Base-by-base conservation (phyloP, 2,888 invertebrate genomes). In the Diabrotica balteata region DNA sequence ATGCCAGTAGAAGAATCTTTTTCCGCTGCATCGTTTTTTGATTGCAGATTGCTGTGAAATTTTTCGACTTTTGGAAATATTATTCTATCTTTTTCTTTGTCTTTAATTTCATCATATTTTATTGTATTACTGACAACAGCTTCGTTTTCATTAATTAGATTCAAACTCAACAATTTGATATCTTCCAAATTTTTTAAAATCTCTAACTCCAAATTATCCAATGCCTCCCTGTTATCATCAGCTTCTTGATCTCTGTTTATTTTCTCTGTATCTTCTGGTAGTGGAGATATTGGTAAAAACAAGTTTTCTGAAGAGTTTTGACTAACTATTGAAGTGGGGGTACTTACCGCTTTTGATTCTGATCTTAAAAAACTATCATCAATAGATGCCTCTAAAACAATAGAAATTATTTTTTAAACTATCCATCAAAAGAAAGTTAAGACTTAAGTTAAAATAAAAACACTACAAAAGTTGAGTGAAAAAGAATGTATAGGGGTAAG, bases 261-360 rank as follows among this genome's bases (percentile, higher is more conserved):
- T 43, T 61, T 7, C 50, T 52, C 50, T 57, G 49, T 42, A n/a
- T 46, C 63, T 55, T 55, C 60, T 45, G 17, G 50, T 53, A 51
- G 47, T 58, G 60, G n/a, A 55, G 46, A 53, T 60, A 32, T 32
- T 32, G 32, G 32, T 5, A 32, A 32, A 32, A 32, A 42, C 44
- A 57, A 59, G 44, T 65, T 62, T 57, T 64, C 54, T 58, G 63
- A 64, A 45, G 55, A 57, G 17, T 57, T 57, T 7, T 11, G 43
- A 63, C 65, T 75, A 73, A 71, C 73, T 69, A 68, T 73, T 73
- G 67, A 70, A 72, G 77, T 72, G 73, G 76, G 64, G 68, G 66
- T 74, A 83, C 83, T 84, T 82, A 84, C 84, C 83, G 82, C 83
- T 79, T 80, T 79, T 32, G 77, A 73, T 71, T 78, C 73, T 72